Evolutionary conservation across 2,113 vertebrate genomes (phyloP).

Genomic region (Neoarius graeffei): DNA sequence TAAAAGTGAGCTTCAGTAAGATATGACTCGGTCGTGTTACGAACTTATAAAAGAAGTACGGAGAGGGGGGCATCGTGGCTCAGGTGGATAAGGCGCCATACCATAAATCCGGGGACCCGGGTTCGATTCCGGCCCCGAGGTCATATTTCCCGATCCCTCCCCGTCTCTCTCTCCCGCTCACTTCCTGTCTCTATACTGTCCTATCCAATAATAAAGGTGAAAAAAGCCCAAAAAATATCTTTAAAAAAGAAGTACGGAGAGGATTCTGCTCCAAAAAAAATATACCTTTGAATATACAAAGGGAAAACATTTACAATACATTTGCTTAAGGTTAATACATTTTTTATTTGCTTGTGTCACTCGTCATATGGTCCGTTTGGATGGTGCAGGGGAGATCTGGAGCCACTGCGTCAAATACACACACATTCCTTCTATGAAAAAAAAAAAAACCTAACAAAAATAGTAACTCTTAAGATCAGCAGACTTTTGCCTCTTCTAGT

Average conservation of each 20-base stretch:
- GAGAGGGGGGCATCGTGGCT: too few species aligned
- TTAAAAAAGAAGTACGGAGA: neutral
- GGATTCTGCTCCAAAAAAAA: constrained; percentile 10
- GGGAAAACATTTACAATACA: constrained; percentile 72
- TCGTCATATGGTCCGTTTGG: neutral
- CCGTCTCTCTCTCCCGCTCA: too few species aligned
- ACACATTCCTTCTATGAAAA: neutral
- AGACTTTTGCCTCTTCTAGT: constrained; percentile 5
- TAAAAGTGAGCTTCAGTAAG: constrained; percentile 62
- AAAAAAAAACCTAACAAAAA: neutral
- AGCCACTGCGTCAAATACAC: neutral
- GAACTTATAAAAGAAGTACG: neutral
- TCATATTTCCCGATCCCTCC: too few species aligned
- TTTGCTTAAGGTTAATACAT: neutral
- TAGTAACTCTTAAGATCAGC: neutral
- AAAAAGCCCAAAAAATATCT: too few species aligned
- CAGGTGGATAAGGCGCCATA: too few species aligned
- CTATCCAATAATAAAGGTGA: too few species aligned
- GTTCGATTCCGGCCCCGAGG: too few species aligned
- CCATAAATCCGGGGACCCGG: too few species aligned
- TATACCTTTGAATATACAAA: neutral
- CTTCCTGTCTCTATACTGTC: too few species aligned
- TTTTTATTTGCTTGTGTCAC: neutral
- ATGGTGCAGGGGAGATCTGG: neutral
- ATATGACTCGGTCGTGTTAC: neutral